These are phyloP conservation scores for Acanthopleura granulata DNA, from an alignment of 2,888 invertebrate genomes.

Conservation along the genomic window DNA sequence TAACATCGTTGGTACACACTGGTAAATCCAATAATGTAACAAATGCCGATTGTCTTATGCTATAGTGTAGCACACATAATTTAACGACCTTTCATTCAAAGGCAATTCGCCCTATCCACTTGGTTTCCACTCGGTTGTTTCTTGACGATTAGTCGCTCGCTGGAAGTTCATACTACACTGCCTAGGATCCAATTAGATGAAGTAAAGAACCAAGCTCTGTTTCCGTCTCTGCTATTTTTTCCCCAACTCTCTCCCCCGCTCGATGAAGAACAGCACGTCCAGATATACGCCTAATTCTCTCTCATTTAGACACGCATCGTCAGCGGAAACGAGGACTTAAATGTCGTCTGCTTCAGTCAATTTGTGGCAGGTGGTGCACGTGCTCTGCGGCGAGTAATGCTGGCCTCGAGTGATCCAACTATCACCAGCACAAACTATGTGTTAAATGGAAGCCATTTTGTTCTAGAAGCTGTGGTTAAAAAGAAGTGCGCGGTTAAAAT, in stretches of 20 bases:
- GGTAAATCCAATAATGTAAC: too few species aligned
- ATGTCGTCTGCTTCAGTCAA: constrained; percentile 3
- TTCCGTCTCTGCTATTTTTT: background rate
- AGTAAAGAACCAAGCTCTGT: background rate
- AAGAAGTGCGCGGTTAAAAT: too few species aligned
- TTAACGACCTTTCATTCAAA: too few species aligned
- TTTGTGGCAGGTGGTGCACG: background rate
- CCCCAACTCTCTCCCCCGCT: background rate
- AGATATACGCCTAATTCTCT: background rate
- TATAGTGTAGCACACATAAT: too few species aligned
- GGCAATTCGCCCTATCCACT: too few species aligned
- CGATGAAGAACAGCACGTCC: background rate
- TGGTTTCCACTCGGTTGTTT: background rate
- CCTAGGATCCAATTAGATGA: background rate
- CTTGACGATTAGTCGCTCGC: background rate
- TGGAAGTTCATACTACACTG: background rate
- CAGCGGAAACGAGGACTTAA: background rate
- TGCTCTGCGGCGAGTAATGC: background rate
- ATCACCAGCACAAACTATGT: too few species aligned
- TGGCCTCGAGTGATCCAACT: background rate
- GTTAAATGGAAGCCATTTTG: too few species aligned
- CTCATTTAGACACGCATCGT: background rate
- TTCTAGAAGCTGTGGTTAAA: too few species aligned
- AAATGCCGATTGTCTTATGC: too few species aligned
- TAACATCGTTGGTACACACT: too few species aligned